Conservation (phyloP, 2,888 invertebrate species). For the Polydrusus cervinus region DNA sequence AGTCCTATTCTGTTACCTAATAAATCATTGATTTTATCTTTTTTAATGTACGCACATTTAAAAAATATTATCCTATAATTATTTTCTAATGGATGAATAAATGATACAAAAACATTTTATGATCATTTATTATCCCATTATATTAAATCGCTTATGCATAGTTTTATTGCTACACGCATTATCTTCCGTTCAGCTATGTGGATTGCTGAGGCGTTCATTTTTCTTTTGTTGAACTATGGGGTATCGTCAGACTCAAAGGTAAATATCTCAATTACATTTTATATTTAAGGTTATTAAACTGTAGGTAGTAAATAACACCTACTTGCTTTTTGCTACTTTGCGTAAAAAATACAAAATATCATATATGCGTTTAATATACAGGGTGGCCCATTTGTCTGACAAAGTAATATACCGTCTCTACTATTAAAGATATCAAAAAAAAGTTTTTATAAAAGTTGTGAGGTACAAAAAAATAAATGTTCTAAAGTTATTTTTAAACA, state of each 20-base stretch:
- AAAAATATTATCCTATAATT: background rate
- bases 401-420: no score
- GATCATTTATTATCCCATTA: background rate
- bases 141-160: background rate
- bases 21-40: background rate
- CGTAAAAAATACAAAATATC: no score
- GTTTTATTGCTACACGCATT: background rate
- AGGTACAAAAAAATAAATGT: no score
- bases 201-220: background rate
- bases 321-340: no score
- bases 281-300: background rate
- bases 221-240: background rate
- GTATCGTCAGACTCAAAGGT: background rate
- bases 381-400: no score
- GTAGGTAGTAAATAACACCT: no score
- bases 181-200: background rate
- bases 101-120: background rate
- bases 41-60: conserved; percentile 8
- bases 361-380: no score
- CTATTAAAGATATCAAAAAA: no score
- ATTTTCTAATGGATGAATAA: background rate
- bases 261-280: background rate
- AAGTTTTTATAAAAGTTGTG: no score
- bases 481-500: no score
- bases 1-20: background rate